Conservation (phyloP, 1,140 invertebrate species). For the Zaprionus camerounensis region DNA sequence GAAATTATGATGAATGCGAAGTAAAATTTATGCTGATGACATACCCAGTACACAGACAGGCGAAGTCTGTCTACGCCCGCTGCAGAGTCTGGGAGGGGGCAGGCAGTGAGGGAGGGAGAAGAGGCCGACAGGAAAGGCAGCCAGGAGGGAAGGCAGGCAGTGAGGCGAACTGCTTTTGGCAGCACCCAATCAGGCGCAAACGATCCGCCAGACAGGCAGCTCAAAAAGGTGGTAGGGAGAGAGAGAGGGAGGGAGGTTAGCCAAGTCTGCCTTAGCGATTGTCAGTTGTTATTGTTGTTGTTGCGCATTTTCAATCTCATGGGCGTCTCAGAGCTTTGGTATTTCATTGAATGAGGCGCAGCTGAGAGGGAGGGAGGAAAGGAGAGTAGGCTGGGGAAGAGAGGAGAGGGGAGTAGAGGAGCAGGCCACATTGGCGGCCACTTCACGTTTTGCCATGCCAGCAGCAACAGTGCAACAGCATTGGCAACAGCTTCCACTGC, state of each 20-base stretch:
- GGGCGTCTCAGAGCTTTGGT: constrained; percentile 52
- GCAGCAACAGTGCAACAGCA: constrained; percentile 9
- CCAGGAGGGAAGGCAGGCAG: no score
- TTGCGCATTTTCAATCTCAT: constrained; percentile 35
- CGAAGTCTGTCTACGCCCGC: constrained; percentile 20
- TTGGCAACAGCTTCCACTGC: no score
- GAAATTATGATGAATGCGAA: constrained; percentile 81
- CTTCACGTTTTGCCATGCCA: constrained; percentile 38
- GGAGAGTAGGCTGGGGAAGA: not conserved
- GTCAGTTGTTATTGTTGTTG: constrained; percentile 8
- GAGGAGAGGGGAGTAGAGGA: not conserved
- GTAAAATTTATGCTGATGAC: constrained; percentile 81
- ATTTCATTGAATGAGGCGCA: constrained; percentile 33
- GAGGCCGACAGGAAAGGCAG: no score
- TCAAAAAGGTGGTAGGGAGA: not conserved
- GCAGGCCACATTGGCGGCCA: constrained; percentile 11
- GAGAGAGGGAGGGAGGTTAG: not conserved
- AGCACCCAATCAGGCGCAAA: constrained; percentile 71
- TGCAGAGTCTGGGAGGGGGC: not conserved
- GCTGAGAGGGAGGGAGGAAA: not conserved
- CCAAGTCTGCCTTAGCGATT: not conserved
- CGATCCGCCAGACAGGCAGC: constrained; percentile 58
- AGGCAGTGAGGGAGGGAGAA: no score
- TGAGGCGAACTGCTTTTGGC: constrained; percentile 35
- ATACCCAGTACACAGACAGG: constrained; percentile 54